Evolutionary conservation across 2,797 vertebrate genomes (phyloP), one percentile per base, ranked within the genome.

Genomic region (Geotrypetes seraphini): DNA sequence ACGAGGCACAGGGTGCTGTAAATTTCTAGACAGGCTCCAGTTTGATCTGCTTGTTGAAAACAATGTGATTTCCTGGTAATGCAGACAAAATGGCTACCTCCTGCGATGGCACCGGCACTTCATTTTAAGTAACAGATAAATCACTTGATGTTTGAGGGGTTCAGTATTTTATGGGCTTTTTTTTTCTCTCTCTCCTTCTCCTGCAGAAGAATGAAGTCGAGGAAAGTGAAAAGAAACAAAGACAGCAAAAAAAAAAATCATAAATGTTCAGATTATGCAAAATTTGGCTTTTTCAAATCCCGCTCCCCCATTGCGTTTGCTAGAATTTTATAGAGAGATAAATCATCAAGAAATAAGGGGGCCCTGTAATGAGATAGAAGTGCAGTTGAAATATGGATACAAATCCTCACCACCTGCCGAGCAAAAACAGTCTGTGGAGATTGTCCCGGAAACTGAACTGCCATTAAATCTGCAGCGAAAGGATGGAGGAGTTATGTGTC

Each of bases 381-480:
- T 75, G 57, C 63, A 63, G 64, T 62, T 81, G 73, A 81, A 83
- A 75, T 80, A 81, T 68, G 51, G 55, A 78, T 75, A 59, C 60
- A 69, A 70, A 81, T 78, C 58, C 47, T 56, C 50, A 63, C 58
- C 71, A 78, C 71, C 66, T 75, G 63, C 71, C 71, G 75, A 74
- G 65, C 25, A 39, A 61, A 79, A 78, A 60, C 44, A 66, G 47
- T 72, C 65, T 73, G 34, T 31, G 13, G 71, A 79, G 60, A 71
- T 52, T 50, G 39, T 66, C 66, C 68, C 66, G 57, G 63, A 65
- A 79, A 50, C 52, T 15, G 28, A 38, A 31, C 36, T 62, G 31
- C 47, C 66, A 66, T 82, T 78, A 76, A 70, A 78, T 78, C 42
- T 71, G 38, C 47, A 42, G 52, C 33, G 37, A 43, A 62, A 69